Percentiles rank a stretch among this genome's conserved stretches.
Evolutionary conservation across 2,113 vertebrate species (phyloP).

Genomic region (Microcebus lehilahytsara): DNA sequence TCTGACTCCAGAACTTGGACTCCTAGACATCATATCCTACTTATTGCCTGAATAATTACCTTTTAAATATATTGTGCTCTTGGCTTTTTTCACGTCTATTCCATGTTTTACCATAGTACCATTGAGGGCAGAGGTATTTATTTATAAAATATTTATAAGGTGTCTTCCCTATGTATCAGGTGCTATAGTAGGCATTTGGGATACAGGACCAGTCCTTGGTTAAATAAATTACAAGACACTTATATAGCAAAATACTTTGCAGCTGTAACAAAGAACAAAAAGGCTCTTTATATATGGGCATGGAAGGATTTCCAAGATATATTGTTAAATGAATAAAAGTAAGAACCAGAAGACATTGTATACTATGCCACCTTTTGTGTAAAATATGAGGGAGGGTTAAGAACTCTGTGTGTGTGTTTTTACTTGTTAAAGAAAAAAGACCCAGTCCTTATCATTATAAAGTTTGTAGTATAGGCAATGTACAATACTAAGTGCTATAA

Average conservation of each 20-base stretch:
- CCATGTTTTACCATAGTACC: background rate
- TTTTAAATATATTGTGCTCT: background rate
- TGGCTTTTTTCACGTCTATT: background rate
- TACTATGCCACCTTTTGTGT: background rate
- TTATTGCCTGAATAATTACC: background rate
- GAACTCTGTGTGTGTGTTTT: background rate
- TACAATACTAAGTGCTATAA: background rate
- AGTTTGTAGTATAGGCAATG: background rate
- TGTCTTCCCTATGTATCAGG: background rate
- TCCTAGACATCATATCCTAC: background rate
- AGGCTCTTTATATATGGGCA: background rate
- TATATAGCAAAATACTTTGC: background rate
- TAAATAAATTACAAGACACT: constrained; percentile 5
- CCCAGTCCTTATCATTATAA: background rate
- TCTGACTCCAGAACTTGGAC: background rate
- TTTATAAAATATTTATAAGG: background rate
- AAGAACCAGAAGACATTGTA: background rate
- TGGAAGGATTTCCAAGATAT: background rate
- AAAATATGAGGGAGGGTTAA: background rate
- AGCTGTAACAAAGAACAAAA: background rate
- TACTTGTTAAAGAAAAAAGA: constrained; percentile 13
- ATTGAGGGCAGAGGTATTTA: background rate
- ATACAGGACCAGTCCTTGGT: background rate
- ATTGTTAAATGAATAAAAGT: background rate
- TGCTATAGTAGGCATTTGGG: background rate